phyloP scores from a whole-genome alignment of 1,140 invertebrate species.

The Drosophila sucinea region DNA sequence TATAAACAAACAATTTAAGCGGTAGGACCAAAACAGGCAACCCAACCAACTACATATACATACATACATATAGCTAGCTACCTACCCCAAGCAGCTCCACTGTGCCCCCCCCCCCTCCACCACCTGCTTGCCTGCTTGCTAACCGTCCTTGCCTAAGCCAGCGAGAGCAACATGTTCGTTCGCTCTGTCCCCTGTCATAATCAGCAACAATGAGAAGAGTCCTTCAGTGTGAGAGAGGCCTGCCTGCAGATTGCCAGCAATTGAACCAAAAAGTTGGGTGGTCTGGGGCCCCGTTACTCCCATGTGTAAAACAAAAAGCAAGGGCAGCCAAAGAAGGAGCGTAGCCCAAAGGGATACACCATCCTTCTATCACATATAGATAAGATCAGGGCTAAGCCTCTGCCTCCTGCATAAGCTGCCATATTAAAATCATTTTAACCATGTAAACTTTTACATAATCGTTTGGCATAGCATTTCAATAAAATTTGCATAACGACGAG shows the following conservation, averaged over 20 bases:
- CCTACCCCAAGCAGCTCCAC: neutral
- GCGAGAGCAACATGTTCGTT: too few species aligned
- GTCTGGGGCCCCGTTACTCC: constrained; percentile 8
- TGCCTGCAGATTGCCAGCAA: constrained; percentile 7
- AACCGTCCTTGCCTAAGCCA: too few species aligned
- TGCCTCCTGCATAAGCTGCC: constrained; percentile 1
- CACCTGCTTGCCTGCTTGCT: neutral
- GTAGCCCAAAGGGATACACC: neutral
- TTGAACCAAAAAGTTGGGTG: neutral
- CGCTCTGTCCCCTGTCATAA: constrained; percentile 41
- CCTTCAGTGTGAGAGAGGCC: neutral
- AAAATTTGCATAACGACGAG: constrained; percentile 70
- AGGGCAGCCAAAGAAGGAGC: constrained; percentile 26
- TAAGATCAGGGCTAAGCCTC: neutral
- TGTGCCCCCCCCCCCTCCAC: neutral
- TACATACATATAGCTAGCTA: too few species aligned
- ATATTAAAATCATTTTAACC: constrained; percentile 47
- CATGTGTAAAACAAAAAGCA: constrained; percentile 57
- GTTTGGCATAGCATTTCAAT: constrained; percentile 68
- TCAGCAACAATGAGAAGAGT: constrained; percentile 33
- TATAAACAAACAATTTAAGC: constrained; percentile 77
- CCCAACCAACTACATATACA: neutral
- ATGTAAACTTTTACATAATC: constrained; percentile 72
- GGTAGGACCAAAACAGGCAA: neutral
- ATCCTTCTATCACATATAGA: constrained; percentile 6